Conservation (phyloP, 2,888 invertebrate genomes). For the Tolmerus cingulatus region DNA sequence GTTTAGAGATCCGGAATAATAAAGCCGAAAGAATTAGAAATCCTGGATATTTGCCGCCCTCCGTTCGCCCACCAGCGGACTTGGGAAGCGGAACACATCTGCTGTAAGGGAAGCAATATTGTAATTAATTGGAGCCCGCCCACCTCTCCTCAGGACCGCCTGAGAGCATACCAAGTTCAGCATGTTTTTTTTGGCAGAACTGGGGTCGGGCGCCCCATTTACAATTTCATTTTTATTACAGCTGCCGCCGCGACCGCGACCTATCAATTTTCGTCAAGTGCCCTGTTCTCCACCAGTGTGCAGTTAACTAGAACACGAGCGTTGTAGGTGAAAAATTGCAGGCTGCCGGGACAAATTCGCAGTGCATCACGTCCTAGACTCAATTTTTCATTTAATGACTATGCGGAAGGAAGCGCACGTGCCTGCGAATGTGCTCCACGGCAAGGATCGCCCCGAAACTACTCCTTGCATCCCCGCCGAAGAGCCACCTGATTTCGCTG, state of each 20-base stretch:
- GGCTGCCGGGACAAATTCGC: background rate
- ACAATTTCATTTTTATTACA: background rate
- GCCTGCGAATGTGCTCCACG: background rate
- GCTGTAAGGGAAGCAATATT: background rate
- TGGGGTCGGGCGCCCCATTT: background rate
- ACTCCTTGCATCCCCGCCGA: background rate
- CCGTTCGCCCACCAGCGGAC: background rate
- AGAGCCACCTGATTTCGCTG: background rate
- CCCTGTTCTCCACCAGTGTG: background rate
- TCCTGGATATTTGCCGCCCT: background rate
- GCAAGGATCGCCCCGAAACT: background rate
- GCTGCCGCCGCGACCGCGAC: background rate
- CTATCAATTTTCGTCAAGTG: background rate
- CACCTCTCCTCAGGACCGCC: background rate
- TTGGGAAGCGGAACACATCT: background rate
- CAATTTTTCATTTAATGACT: conserved; percentile 4
- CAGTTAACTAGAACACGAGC: background rate
- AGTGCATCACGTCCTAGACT: background rate
- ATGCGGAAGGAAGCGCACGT: conserved; percentile 8
- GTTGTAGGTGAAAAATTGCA: background rate
- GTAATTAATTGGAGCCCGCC: background rate
- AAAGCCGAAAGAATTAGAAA: background rate
- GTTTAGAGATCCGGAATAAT: background rate
- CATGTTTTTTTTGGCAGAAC: background rate
- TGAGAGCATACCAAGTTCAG: background rate